Percentiles rank a stretch among this genome's conserved stretches.
Conservation (phyloP, 2,888 invertebrate species). For the Andrena minutula region DNA sequence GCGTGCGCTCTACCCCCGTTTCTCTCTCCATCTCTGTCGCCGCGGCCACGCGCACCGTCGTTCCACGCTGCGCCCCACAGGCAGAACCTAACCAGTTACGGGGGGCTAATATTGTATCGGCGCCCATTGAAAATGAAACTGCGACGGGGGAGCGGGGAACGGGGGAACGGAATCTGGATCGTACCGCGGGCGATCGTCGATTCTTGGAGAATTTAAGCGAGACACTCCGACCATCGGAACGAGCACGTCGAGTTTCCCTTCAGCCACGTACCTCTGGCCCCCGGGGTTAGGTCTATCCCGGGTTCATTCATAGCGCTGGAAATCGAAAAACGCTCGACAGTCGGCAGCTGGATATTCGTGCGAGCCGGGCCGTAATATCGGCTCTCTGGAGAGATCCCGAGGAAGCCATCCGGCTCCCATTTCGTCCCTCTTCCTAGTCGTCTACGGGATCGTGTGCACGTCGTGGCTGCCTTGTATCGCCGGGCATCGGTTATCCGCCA, state of each 20-base stretch:
- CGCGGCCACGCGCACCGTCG: neutral
- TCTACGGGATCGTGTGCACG: neutral
- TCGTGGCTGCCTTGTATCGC: constrained; percentile 4
- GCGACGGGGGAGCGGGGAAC: neutral
- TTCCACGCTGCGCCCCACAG: neutral
- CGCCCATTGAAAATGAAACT: constrained; percentile 50
- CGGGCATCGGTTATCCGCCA: constrained; percentile 26
- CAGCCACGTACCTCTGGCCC: constrained; percentile 10
- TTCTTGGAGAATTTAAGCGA: constrained; percentile 55
- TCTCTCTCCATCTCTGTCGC: neutral
- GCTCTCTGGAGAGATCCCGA: constrained; percentile 39
- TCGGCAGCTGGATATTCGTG: constrained; percentile 32
- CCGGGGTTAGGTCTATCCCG: constrained; percentile 31
- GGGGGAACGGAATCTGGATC: constrained; percentile 29
- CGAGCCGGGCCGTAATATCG: constrained; percentile 46
- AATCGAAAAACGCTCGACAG: constrained; percentile 60
- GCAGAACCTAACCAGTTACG: constrained; percentile 39
- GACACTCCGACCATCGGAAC: constrained; percentile 42
- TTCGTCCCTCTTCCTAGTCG: constrained; percentile 13
- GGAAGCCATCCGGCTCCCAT: constrained; percentile 45
- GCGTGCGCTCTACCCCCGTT: constrained; percentile 29
- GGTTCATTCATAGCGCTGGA: constrained; percentile 50
- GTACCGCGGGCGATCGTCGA: constrained; percentile 13
- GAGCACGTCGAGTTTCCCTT: constrained; percentile 34
- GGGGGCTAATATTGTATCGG: constrained; percentile 50